A percentile compares a stretch with the other conserved stretches of the same genome.
Evolutionary conservation across 2,797 vertebrate species (phyloP).

Genomic region (Potorous gilbertii): DNA sequence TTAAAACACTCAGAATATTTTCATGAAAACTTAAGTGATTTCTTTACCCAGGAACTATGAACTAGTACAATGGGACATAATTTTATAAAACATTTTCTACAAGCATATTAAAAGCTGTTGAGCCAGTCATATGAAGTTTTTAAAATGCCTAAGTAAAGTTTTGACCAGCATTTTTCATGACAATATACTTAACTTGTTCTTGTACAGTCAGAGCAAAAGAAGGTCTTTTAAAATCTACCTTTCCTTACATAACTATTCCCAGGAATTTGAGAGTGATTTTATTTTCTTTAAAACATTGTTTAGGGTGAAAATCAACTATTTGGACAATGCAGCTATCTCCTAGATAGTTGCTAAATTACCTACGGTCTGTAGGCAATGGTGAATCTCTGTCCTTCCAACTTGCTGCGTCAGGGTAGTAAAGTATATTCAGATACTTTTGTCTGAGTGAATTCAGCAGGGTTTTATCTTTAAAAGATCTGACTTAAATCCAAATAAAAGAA

Average conservation of each 20-base stretch:
- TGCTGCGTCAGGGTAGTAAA: not conserved
- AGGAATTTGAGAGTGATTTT: conserved; percentile 30
- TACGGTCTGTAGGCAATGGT: not conserved
- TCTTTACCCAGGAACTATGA: conserved; percentile 42
- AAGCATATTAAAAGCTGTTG: not conserved
- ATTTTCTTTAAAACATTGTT: conserved; percentile 1
- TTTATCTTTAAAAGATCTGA: not conserved
- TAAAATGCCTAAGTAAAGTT: conserved; percentile 43
- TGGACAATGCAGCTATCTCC: conserved; percentile 2
- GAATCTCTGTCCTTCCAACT: conserved; percentile 14
- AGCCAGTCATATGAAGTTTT: conserved; percentile 10
- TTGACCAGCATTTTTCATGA: conserved; percentile 37
- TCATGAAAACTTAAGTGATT: conserved; percentile 46
- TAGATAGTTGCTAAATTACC: conserved; percentile 11
- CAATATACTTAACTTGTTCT: conserved; percentile 40
- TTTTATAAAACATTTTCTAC: conserved; percentile 21
- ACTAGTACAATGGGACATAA: not conserved
- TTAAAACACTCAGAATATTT: conserved; percentile 52
- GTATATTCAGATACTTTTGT: not conserved
- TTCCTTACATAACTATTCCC: not conserved
- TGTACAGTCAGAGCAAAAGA: conserved; percentile 33
- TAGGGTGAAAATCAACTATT: conserved; percentile 9
- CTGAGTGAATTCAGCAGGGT: not conserved
- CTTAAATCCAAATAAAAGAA: not conserved
- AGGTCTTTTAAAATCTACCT: not conserved